Evolutionary conservation across 2,797 vertebrate genomes (phyloP), one percentile per base, ranked within the genome.

Genomic region (Poeciliopsis paucimaculata): DNA sequence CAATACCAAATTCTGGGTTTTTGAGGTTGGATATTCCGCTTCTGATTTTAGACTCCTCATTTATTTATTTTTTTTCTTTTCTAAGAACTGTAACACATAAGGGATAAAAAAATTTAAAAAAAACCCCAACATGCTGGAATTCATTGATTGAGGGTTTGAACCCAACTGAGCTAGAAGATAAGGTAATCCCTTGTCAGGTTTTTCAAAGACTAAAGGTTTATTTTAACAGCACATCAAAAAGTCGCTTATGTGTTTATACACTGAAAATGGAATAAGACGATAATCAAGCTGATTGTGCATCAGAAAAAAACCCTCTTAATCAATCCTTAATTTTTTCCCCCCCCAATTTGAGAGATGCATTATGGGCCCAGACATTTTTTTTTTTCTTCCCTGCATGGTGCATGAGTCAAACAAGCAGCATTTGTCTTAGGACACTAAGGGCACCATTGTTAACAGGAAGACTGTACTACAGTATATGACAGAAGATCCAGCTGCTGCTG

Each of bases 381-480:
- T 78, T 73, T 86, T 9, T 2, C 72, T 41, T 80, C 72, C 45
- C 80, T 76, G 76, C 82, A 85, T 84, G 81, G 88, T 87, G 79
- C 86, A 88, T 79, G 82, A 89, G 80, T 80, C 87, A 89, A 92
- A 93, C 93, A 94, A 90, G 91, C 85, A 87, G 91, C 89, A 88
- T 89, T 91, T 93, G 92, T 94, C 77, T 89, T 20, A 28, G 79
- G 70, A 85, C 79, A 93, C 92, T 92, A 87, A 94, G 85, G 87
- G 77, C 87, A 91, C 84, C 88, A 93, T 93, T 94, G 94, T 94
- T 77, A 78, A 68, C 31, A 2, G 34, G 43, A 18, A 80, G 86
- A 86, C 84, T 76, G 84, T 84, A 83, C 86, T 84, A 83, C 86
- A 90, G 86, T 85, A 83, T 81, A 81, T 72, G 34, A 66, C 55